phyloP scores from a whole-genome alignment of 2,888 invertebrate genomes.

The Calliopum simillimum region DNA sequence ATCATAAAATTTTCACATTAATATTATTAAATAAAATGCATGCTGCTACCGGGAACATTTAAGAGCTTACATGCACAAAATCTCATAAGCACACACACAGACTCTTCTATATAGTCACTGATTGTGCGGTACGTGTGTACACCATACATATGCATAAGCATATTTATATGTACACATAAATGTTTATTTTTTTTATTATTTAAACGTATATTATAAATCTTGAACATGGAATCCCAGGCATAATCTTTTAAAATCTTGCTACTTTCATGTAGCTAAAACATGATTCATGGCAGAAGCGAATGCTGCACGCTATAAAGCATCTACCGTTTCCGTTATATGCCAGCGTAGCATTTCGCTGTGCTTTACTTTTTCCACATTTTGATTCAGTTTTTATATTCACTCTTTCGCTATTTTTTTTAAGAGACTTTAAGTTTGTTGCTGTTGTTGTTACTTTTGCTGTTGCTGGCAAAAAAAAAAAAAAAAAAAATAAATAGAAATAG shows the following conservation, averaged over 20 bases:
- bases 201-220: slow-evolving; percentile 53
- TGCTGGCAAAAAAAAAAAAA: too few species aligned
- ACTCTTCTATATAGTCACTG: too few species aligned
- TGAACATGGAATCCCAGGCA: slow-evolving; percentile 52
- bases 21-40: too few species aligned
- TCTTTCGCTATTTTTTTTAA: neutral
- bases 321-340: slow-evolving; percentile 36
- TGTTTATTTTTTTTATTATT: slow-evolving; percentile 33
- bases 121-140: neutral
- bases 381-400: slow-evolving; percentile 6
- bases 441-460: too few species aligned
- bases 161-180: slow-evolving; percentile 8
- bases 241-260: slow-evolving; percentile 51
- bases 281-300: slow-evolving; percentile 33
- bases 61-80: too few species aligned
- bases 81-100: too few species aligned
- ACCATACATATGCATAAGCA: slow-evolving; percentile 12
- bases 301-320: neutral
- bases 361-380: slow-evolving; percentile 25
- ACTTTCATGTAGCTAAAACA: slow-evolving; percentile 12
- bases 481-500: too few species aligned
- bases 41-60: too few species aligned
- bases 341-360: slow-evolving; percentile 35
- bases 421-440: too few species aligned
- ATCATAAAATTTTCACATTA: too few species aligned